A percentile compares a stretch with the other conserved stretches of the same genome.
phyloP scores from a whole-genome alignment of 2,888 invertebrate genomes.

The Ornithoptera priamus region DNA sequence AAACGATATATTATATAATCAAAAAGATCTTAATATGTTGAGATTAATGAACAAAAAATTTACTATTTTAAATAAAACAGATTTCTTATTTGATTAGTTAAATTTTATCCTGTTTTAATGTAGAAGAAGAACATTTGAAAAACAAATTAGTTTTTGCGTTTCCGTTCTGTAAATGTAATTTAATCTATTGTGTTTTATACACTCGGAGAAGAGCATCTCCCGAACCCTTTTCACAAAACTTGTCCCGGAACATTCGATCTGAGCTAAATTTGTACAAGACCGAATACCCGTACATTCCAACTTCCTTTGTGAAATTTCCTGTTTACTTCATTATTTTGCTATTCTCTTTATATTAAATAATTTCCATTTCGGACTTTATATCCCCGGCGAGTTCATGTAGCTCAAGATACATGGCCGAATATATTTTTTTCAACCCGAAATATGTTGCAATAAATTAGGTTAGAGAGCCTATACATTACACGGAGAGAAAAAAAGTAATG shows the following conservation, averaged over 20 bases:
- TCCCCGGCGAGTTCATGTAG: constrained; percentile 27
- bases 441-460: constrained; percentile 29
- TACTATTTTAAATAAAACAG: too few relatives aligned
- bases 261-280: constrained; percentile 72
- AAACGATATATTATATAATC: too few relatives aligned
- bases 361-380: constrained; percentile 48
- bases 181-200: constrained; percentile 64
- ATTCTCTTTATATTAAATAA: constrained; percentile 69
- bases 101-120: too few relatives aligned
- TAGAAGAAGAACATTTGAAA: background rate
- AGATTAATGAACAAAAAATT: too few relatives aligned
- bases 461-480: constrained; percentile 29
- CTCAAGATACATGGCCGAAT: constrained; percentile 30
- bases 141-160: constrained; percentile 46
- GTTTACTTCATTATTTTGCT: constrained; percentile 69
- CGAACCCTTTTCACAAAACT: constrained; percentile 73
- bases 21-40: too few relatives aligned
- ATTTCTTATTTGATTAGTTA: too few relatives aligned
- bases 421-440: constrained; percentile 25
- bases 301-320: constrained; percentile 67
- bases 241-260: constrained; percentile 70
- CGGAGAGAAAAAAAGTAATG: constrained; percentile 27
- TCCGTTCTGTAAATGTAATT: constrained; percentile 64
- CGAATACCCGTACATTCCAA: constrained; percentile 69
- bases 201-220: constrained; percentile 47